Percentiles rank a stretch among this genome's conserved stretches.
Evolutionary conservation across 1,140 invertebrate species (phyloP).

Genomic region (Drosophila mayri): DNA sequence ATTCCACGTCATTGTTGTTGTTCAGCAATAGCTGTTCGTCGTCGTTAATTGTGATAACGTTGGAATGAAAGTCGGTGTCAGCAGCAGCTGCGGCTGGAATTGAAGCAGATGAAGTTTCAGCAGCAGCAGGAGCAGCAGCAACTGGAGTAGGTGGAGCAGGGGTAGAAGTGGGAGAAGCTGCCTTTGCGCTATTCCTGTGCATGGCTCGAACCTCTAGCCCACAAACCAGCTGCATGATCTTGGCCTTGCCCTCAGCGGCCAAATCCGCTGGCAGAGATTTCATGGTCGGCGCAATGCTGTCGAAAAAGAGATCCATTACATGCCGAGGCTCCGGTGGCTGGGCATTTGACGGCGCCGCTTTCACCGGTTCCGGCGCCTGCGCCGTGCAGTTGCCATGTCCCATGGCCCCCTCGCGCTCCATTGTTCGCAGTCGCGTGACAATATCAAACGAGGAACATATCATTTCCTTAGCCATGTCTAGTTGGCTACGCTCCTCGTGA

Average conservation of each 20-base stretch:
- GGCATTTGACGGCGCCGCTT: background rate
- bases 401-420: constrained; percentile 31
- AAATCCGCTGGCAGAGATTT: constrained; percentile 68
- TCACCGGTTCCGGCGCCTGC: background rate
- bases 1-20: constrained; percentile 9
- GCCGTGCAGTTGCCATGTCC: background rate
- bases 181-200: constrained; percentile 23
- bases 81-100: background rate
- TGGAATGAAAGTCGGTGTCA: constrained; percentile 11
- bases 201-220: constrained; percentile 66
- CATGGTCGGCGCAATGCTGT: constrained; percentile 74
- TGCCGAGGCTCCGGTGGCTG: constrained; percentile 21
- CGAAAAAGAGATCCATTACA: constrained; percentile 74
- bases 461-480: constrained; percentile 72
- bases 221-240: constrained; percentile 76
- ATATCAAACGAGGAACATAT: constrained; percentile 72
- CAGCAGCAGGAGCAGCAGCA: background rate
- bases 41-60: constrained; percentile 22
- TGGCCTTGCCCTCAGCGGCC: constrained; percentile 72
- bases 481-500: constrained; percentile 52
- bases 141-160: background rate
- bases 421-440: constrained; percentile 51
- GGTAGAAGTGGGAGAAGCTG: background rate
- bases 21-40: constrained; percentile 3
- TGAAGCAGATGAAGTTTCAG: background rate